Conservation (phyloP, 2,888 invertebrate genomes). For the Idaea dimidiata region DNA sequence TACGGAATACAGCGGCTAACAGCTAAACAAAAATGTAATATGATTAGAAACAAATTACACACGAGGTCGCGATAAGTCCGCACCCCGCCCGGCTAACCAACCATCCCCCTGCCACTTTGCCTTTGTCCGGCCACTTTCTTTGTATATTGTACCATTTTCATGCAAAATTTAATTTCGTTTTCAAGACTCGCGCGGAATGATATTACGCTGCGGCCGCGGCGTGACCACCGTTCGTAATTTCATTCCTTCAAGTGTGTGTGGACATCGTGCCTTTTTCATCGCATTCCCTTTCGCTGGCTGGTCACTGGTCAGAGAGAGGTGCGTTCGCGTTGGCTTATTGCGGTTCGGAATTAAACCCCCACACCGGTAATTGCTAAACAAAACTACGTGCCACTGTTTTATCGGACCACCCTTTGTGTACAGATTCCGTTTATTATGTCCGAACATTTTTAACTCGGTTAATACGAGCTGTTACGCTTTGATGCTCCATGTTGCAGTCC, state of each 20-base stretch:
- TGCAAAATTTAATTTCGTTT: constrained; percentile 81
- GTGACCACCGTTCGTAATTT: constrained; percentile 73
- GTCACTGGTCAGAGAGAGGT: constrained; percentile 45
- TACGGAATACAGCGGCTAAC: constrained; percentile 24
- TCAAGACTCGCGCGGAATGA: constrained; percentile 80
- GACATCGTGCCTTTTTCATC: constrained; percentile 79
- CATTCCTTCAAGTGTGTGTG: constrained; percentile 77
- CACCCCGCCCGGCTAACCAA: constrained; percentile 57
- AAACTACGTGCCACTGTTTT: constrained; percentile 64
- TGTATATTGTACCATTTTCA: constrained; percentile 79
- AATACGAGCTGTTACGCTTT: neutral
- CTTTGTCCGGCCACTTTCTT: constrained; percentile 78
- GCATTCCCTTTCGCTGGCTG: constrained; percentile 76
- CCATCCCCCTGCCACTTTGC: constrained; percentile 64
- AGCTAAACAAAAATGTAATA: constrained; percentile 64
- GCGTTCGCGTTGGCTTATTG: constrained; percentile 62
- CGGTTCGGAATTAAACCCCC: constrained; percentile 75
- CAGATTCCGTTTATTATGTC: neutral
- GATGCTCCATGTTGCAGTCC: neutral
- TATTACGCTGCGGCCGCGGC: constrained; percentile 64
- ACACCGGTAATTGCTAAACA: constrained; percentile 73
- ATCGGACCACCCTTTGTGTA: constrained; percentile 48
- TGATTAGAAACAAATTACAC: constrained; percentile 77
- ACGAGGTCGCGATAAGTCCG: constrained; percentile 54
- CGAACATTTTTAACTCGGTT: neutral